These are phyloP conservation scores for Oeneis ivallda DNA, from an alignment of 2,888 invertebrate species.

Conservation along the genomic window DNA sequence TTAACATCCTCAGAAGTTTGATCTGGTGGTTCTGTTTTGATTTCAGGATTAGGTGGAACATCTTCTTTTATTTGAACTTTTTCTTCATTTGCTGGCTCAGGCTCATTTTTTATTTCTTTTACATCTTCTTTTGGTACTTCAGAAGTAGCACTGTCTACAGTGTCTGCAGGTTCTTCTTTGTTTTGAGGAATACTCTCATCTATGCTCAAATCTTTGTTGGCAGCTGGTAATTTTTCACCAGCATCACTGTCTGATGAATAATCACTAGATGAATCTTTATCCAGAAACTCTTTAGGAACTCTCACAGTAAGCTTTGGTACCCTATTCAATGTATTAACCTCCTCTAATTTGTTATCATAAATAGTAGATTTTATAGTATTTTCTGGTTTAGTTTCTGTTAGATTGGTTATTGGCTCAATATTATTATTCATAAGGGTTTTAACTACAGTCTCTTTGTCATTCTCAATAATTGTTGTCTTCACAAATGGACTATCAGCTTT, in stretches of 20 bases:
- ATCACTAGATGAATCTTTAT: constrained; percentile 78
- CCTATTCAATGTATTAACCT: constrained; percentile 75
- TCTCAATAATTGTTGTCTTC: constrained; percentile 71
- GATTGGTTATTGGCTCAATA: constrained; percentile 52
- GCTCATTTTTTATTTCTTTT: constrained; percentile 37
- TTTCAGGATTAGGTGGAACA: constrained; percentile 54
- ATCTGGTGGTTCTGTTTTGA: constrained; percentile 59
- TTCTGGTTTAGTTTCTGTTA: constrained; percentile 63
- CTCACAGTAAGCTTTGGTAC: constrained; percentile 87
- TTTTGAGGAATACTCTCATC: constrained; percentile 46
- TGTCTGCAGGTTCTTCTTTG: constrained; percentile 39
- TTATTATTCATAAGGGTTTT: constrained; percentile 71
- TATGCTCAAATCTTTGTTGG: constrained; percentile 67
- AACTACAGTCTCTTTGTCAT: constrained; percentile 65
- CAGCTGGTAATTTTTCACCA: constrained; percentile 83
- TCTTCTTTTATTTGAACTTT: constrained; percentile 52
- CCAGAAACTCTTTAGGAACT: constrained; percentile 82
- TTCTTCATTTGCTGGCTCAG: constrained; percentile 44
- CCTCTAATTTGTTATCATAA: constrained; percentile 74
- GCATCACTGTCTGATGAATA: constrained; percentile 82
- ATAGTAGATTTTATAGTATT: constrained; percentile 71
- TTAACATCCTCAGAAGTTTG: constrained; percentile 55
- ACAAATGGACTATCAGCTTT: constrained; percentile 76
- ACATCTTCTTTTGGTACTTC: constrained; percentile 32
- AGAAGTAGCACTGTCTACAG: constrained; percentile 37